These are phyloP conservation scores for Pachypeltis micranthus DNA, from an alignment of 1,140 invertebrate species.

Conservation along the genomic window DNA sequence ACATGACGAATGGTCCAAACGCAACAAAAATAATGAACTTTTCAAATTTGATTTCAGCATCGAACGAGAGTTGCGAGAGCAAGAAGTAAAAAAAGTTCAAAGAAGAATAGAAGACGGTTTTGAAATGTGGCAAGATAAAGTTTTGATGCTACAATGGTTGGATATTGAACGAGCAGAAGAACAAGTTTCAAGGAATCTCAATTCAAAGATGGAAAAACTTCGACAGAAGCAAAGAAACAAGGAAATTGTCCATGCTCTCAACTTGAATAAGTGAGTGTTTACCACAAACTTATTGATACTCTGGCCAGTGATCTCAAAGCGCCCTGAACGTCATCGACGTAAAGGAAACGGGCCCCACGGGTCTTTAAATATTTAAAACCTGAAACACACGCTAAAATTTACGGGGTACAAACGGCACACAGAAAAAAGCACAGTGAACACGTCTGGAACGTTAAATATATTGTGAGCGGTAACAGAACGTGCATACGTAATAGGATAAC, in stretches of 20 bases:
- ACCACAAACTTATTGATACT: too few relatives aligned
- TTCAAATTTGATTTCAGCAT: slow-evolving; percentile 26
- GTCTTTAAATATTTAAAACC: too few relatives aligned
- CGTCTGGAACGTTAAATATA: too few relatives aligned
- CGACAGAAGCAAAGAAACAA: slow-evolving; percentile 24
- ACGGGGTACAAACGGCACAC: too few relatives aligned
- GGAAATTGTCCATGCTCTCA: slow-evolving; percentile 12
- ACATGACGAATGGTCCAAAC: slow-evolving; percentile 3
- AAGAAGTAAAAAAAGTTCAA: slow-evolving; percentile 28
- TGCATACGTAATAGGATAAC: too few relatives aligned
- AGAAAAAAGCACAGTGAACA: too few relatives aligned
- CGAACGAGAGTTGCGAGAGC: slow-evolving; percentile 28
- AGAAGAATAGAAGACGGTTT: slow-evolving; percentile 29
- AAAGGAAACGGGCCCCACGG: too few relatives aligned
- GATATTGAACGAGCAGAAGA: slow-evolving; percentile 27
- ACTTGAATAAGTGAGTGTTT: slow-evolving; percentile 21
- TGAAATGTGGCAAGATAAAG: slow-evolving; percentile 32
- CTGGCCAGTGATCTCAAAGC: too few relatives aligned
- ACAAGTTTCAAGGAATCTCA: slow-evolving; percentile 24
- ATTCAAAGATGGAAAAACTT: slow-evolving; percentile 25
- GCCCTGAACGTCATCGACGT: too few relatives aligned
- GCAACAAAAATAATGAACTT: slow-evolving; percentile 11
- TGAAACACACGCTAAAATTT: too few relatives aligned
- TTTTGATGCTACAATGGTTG: slow-evolving; percentile 30
- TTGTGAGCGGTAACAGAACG: too few relatives aligned